Evolutionary conservation across 2,888 invertebrate genomes (phyloP), one percentile per base, ranked within the genome.

Genomic region (Nemoura dubitans): DNA sequence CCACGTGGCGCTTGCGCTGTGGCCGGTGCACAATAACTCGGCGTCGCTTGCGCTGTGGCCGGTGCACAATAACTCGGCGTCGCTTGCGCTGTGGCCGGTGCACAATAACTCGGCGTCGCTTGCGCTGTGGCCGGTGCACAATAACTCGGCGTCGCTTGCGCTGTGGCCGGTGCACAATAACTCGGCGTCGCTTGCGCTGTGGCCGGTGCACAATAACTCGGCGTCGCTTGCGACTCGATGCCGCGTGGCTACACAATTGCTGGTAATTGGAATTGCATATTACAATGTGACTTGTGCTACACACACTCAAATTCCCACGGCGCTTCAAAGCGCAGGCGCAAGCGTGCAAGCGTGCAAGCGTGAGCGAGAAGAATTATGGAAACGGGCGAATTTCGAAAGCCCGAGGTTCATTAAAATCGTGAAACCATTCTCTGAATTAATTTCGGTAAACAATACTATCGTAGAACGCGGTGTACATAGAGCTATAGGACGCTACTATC

Each of bases 261-360:
- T 59, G 59, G 59, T 59, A 59, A 59, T 59, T 59, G 59, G 59
- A 59, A 59, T 59, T 59, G 59, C 59, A 59, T 59, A 21, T 59
- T 59, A 59, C 14, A 59, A 59, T 59, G 59, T 59, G 59, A 59
- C 6, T 21, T 59, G 59, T 59, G 21, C 21, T 59, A 16, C 59
- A 21, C 2, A 21, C 59, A 21, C 2, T 1, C 59, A 59, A 59
- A 21, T 59, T 21, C 59, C 59, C 59, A 21, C 10, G 21, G 59
- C 59, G 16, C 16, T 10, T 21, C 59, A 59, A 59, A 14, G 59
- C 59, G 59, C 59, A 14, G 14, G 59, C 59, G 59, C 14, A 14
- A 10, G 59, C 59, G 16, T n/a, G n/a, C n/a, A n/a, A n/a, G n/a
- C n/a, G n/a, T n/a, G n/a, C n/a, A 14, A 59, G 59, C 59, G 59